A percentile compares a stretch with the other conserved stretches of the same genome.
These are phyloP conservation scores for Cydia amplana DNA, from an alignment of 1,140 invertebrate species.

Conservation along the genomic window DNA sequence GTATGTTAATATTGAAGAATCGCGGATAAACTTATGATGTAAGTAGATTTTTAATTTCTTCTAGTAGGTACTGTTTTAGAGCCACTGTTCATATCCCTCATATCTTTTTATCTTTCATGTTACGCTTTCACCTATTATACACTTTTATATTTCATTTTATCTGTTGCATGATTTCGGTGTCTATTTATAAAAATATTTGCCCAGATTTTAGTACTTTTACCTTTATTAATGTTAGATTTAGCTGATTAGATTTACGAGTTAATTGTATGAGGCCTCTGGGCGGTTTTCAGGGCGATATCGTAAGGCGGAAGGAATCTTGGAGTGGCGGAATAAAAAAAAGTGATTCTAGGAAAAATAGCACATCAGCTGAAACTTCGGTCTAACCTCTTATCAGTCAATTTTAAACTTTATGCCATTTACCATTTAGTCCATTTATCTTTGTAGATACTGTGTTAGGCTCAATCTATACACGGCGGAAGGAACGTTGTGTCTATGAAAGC, in stretches of 20 bases:
- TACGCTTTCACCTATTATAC: constrained; percentile 1
- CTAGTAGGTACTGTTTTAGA: not conserved
- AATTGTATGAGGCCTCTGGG: constrained; percentile 12
- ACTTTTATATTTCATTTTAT: constrained; percentile 1
- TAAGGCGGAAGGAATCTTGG: constrained; percentile 70
- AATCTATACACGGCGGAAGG: constrained; percentile 26
- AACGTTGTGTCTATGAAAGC: constrained; percentile 20
- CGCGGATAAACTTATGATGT: constrained; percentile 32
- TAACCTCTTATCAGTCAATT: constrained; percentile 44
- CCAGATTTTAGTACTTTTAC: not conserved
- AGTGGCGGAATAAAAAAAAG: constrained; percentile 56
- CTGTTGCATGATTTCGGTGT: constrained; percentile 43
- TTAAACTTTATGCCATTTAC: constrained; percentile 27
- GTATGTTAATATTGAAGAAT: not conserved
- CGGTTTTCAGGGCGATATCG: constrained; percentile 65
- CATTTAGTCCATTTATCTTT: constrained; percentile 13
- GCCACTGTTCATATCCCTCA: not conserved
- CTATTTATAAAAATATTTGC: constrained; percentile 35
- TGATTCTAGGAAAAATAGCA: constrained; percentile 59
- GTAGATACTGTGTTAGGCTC: constrained; percentile 18
- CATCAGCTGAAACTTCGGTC: constrained; percentile 72
- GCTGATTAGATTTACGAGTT: not conserved
- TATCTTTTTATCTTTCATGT: not conserved
- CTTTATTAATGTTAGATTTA: not conserved
- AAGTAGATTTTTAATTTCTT: constrained; percentile 28